A percentile compares a stretch with the other conserved stretches of the same genome.
Conservation (phyloP, 2,797 vertebrate genomes). For the Thalassophryne amazonica region DNA sequence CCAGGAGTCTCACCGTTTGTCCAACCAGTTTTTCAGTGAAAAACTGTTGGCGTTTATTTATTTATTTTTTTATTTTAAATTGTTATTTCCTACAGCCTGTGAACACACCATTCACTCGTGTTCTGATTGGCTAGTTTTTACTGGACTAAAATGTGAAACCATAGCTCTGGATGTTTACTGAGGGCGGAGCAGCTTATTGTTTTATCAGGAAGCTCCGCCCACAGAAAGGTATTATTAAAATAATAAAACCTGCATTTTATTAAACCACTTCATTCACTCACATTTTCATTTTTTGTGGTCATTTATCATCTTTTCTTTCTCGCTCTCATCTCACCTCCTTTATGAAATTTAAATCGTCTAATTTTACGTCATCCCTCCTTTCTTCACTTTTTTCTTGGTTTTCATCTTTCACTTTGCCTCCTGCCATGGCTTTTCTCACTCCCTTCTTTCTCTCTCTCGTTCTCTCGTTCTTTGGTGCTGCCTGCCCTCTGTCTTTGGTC, state of each 20-base stretch:
- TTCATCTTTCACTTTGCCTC: neutral
- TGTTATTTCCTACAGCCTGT: too few relatives aligned
- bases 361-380: too few relatives aligned
- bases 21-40: too few relatives aligned
- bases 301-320: neutral
- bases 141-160: too few relatives aligned
- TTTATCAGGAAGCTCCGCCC: neutral
- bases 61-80: too few relatives aligned
- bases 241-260: neutral
- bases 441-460: too few relatives aligned
- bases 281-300: neutral
- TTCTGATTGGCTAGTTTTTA: too few relatives aligned
- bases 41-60: too few relatives aligned
- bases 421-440: neutral
- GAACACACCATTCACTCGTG: too few relatives aligned
- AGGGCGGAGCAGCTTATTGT: neutral
- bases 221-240: neutral
- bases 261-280: slow-evolving; percentile 1
- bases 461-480: neutral
- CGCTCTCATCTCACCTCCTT: neutral
- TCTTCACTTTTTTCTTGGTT: too few relatives aligned
- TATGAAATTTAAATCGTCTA: too few relatives aligned
- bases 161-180: slow-evolving; percentile 11
- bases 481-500: neutral
- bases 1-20: too few relatives aligned